Base-by-base conservation (phyloP, 2,113 vertebrate genomes). In the Tragelaphus buxtoni region DNA sequence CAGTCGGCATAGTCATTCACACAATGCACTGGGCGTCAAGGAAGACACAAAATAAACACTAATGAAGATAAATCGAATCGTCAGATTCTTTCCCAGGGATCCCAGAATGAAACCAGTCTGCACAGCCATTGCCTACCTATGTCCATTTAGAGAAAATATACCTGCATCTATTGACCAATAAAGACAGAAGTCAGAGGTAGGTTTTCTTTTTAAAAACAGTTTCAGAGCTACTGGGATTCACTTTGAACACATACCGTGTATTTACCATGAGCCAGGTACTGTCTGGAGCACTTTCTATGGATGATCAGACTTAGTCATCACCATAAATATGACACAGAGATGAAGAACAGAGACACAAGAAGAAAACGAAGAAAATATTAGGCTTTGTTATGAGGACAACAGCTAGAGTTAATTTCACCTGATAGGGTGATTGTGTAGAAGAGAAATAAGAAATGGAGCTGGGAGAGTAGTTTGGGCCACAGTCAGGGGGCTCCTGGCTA, bases 1-100 rank as follows among this genome's bases (percentile, higher is more conserved):
- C 42, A 51, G 20, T 65, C 26, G n/a, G 9, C 7, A 3, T 0
- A 4, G 4, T 24, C 24, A 1, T 42, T 39, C 51, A 11, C 3
- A 3, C 35, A 4, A 55, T 5, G 2, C 18, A 9, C 14, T 16
- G 49, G 35, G 53, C 30, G 12, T 1, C 16, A 6, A 80, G 65
- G 86, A 53, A 80, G 49, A 45, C 60, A 65, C 63, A 55, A 76
- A 39, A 80, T 16, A 83, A 80, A 81, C 55, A 7, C 3, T 5
- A 60, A 28, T 14, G 1, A 56, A 80, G 16, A 92, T 32, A 35
- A 63, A 39, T 18, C 1, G 30, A 93, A 61, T 24, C 3, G 13
- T 53, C 28, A 4, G 60, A 11, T 77, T 42, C 47, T 65, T 69
- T 90, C 60, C 32, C 35, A 24, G 0, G 32, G n/a, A 79, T 60